These are phyloP conservation scores for Clepsis dumicolana DNA, from an alignment of 2,888 invertebrate species.

Conservation along the genomic window DNA sequence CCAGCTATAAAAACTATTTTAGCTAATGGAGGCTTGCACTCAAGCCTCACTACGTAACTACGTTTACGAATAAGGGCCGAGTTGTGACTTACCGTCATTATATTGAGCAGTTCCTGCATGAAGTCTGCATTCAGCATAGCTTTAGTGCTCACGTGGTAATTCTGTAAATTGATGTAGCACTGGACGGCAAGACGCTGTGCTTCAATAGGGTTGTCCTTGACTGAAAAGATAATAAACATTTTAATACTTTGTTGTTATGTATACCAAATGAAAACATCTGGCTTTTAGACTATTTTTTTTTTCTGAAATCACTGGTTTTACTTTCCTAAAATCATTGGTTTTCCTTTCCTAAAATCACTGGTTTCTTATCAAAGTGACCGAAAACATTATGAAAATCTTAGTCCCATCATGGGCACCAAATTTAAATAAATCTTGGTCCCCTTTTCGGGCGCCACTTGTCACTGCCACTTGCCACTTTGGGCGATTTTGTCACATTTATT, in stretches of 20 bases:
- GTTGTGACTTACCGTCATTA: constrained; percentile 61
- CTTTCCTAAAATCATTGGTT: background rate
- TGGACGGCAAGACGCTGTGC: constrained; percentile 77
- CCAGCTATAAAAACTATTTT: too few species aligned
- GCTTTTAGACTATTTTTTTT: too few species aligned
- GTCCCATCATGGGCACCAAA: background rate
- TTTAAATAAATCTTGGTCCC: background rate
- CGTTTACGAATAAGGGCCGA: too few species aligned
- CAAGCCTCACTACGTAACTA: too few species aligned
- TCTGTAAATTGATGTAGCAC: constrained; percentile 74
- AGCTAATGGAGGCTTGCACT: too few species aligned
- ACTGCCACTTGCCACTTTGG: too few species aligned
- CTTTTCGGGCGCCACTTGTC: too few species aligned
- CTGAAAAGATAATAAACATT: constrained; percentile 49
- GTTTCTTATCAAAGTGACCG: background rate
- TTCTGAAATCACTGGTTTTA: too few species aligned
- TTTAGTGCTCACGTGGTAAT: constrained; percentile 70
- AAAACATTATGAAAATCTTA: background rate
- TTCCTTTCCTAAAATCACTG: background rate
- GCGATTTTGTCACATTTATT: too few species aligned
- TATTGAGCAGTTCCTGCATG: constrained; percentile 71
- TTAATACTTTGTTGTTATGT: background rate
- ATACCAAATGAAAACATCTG: background rate
- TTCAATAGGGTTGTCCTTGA: constrained; percentile 75
- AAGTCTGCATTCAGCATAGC: constrained; percentile 76